A percentile compares a stretch with the other conserved stretches of the same genome.
phyloP scores from a whole-genome alignment of 2,113 vertebrate species.

The Ibidorhyncha struthersii region DNA sequence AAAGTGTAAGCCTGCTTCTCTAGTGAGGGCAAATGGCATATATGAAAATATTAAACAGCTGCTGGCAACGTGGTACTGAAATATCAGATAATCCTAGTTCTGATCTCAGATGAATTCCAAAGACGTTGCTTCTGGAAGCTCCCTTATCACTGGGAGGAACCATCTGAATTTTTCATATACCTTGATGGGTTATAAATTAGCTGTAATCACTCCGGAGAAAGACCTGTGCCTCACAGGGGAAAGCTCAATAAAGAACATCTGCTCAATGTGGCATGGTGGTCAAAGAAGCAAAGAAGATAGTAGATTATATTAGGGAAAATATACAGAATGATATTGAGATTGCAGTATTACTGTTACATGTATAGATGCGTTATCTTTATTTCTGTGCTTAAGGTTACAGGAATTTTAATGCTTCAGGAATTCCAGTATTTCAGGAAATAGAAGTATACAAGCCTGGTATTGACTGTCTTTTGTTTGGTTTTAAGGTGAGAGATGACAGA shows the following conservation, averaged over 20 bases:
- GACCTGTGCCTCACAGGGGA: not conserved
- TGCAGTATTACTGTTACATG: not conserved
- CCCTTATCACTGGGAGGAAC: not conserved
- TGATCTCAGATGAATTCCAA: slow-evolving; percentile 35
- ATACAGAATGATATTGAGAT: not conserved
- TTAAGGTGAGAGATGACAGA: slow-evolving; percentile 14
- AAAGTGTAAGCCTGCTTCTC: not conserved
- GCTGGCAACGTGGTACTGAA: not conserved
- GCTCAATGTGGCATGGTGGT: not conserved
- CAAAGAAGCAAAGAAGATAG: not conserved
- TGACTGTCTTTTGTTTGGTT: not conserved
- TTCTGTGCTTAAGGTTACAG: not conserved
- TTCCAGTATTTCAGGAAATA: not conserved
- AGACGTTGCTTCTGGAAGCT: slow-evolving; percentile 18
- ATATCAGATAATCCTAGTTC: slow-evolving; percentile 31
- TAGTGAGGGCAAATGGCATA: not conserved
- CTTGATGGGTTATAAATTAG: slow-evolving; percentile 49
- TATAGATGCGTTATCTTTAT: not conserved
- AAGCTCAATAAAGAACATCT: slow-evolving; percentile 22
- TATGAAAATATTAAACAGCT: slow-evolving; percentile 40
- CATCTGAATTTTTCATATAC: slow-evolving; percentile 38
- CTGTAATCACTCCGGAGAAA: not conserved
- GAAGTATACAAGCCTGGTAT: not conserved
- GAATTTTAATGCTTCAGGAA: not conserved
- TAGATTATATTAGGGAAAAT: not conserved